phyloP scores from a whole-genome alignment of 2,888 invertebrate genomes.

The Trichogramma evanescens region DNA sequence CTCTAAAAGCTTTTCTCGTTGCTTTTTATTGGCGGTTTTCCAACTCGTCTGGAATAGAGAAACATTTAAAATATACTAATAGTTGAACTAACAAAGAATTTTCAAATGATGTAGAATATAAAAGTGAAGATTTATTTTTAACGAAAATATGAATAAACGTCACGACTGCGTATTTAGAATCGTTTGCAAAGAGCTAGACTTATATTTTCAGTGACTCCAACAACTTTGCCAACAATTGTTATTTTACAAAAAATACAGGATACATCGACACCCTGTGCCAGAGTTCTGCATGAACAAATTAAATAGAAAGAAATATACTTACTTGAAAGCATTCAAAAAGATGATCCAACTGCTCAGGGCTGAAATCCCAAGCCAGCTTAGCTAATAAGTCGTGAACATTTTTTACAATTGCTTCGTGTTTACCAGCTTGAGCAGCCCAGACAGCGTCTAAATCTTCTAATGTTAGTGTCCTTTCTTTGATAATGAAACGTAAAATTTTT shows the following conservation, averaged over 20 bases:
- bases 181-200: conserved; percentile 7
- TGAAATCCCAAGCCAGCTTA: conserved; percentile 97
- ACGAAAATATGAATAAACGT: neutral
- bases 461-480: conserved; percentile 85
- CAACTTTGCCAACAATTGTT: neutral
- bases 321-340: conserved; percentile 95
- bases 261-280: conserved; percentile 7
- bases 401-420: conserved; percentile 97
- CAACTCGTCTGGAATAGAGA: conserved; percentile 65
- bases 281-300: conserved; percentile 1
- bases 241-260: conserved; percentile 4
- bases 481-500: conserved; percentile 93
- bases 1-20: conserved; percentile 90
- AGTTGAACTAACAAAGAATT: conserved; percentile 16
- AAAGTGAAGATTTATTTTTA: conserved; percentile 11
- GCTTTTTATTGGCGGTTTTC: conserved; percentile 92
- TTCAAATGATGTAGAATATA: conserved; percentile 6
- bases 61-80: conserved; percentile 19
- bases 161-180: neutral
- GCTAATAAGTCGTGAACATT: conserved; percentile 94
- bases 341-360: conserved; percentile 93
- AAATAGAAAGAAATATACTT: conserved; percentile 23
- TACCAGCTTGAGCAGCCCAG: conserved; percentile 95
- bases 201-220: neutral
- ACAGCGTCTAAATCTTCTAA: conserved; percentile 88